A percentile compares a stretch with the other conserved stretches of the same genome.
phyloP scores from a whole-genome alignment of 1,140 invertebrate genomes.

The Dreissena rostriformis region DNA sequence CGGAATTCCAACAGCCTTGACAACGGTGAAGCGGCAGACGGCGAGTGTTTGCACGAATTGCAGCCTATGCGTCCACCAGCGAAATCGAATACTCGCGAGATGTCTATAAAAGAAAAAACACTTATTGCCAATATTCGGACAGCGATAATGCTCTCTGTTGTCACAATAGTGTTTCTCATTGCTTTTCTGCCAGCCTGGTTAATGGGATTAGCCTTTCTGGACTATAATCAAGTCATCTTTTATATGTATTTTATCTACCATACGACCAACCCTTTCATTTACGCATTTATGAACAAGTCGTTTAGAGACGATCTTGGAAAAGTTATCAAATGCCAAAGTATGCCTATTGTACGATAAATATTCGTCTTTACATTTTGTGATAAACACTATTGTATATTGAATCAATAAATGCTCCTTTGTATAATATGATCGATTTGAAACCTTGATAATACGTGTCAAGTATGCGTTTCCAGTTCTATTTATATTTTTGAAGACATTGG shows the following conservation, averaged over 20 bases:
- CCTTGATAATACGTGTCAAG: too few species aligned
- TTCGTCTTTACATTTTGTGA: too few species aligned
- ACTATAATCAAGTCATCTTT: slow-evolving; percentile 65
- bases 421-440: too few species aligned
- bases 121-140: slow-evolving; percentile 75
- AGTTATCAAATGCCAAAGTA: slow-evolving; percentile 58
- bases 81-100: background rate
- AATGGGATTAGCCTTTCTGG: slow-evolving; percentile 63
- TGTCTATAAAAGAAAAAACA: slow-evolving; percentile 57
- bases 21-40: slow-evolving; percentile 3
- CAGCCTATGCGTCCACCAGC: slow-evolving; percentile 24
- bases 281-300: slow-evolving; percentile 76
- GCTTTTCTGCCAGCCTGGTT: slow-evolving; percentile 74
- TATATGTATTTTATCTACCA: slow-evolving; percentile 76
- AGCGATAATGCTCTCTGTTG: slow-evolving; percentile 76
- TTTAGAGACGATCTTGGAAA: slow-evolving; percentile 72
- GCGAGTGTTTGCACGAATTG: slow-evolving; percentile 13
- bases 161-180: slow-evolving; percentile 74
- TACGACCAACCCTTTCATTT: slow-evolving; percentile 76
- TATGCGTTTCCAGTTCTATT: too few species aligned
- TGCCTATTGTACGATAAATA: slow-evolving; percentile 1
- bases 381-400: too few species aligned
- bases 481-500: too few species aligned
- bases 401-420: too few species aligned
- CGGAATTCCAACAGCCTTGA: background rate